Base-by-base conservation (phyloP, 1,140 invertebrate species). In the Zaprionus gabonicus region DNA sequence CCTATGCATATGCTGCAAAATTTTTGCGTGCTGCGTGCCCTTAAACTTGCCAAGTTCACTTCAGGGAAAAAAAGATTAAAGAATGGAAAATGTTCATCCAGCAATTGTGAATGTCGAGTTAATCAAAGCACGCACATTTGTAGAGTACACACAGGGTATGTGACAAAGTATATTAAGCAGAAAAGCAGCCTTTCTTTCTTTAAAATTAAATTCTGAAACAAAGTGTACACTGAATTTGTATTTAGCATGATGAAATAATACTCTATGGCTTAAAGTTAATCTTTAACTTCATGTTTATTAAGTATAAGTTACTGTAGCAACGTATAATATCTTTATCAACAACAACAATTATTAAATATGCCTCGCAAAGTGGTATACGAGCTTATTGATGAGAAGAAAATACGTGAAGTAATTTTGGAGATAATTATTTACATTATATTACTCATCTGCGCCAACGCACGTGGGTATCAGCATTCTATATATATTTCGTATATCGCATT, bases 1-100 rank as follows among this genome's bases (percentile, higher is more conserved):
- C 80, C 83, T 79, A 56, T 87, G 83, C 83, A 88, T 87, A 83
- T 87, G 83, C 74, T 55, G 66, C 66, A 80, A 38, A 70, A 57
- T 72, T 72, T 67, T 79, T 72, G 6, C 55, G 72, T 69, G 69
- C 41, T 13, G 41, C 36, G 23, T 23, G 77, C 23, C 81, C 83
- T 88, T 88, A 72, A 87, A 87, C 84, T 88, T 87, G 67, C 20
- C 70, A 77, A 70, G 72, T 65, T 72, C 38, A 69, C 68, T 76
- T 69, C 62, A 17, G n/a, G n/a, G 41, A 10, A 34, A 10, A 10
- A 10, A 34, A 34, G 31, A 34, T 34, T 34, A 34, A 46, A 3
- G n/a, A 46, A 38, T 38, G n/a, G n/a, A 46, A 46, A 17, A 75
- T 27, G 70, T 4, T 13, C 13, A 38, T 15, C 41, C 7, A 46